phyloP scores from a whole-genome alignment of 2,113 vertebrate species.

The Procapra przewalskii region DNA sequence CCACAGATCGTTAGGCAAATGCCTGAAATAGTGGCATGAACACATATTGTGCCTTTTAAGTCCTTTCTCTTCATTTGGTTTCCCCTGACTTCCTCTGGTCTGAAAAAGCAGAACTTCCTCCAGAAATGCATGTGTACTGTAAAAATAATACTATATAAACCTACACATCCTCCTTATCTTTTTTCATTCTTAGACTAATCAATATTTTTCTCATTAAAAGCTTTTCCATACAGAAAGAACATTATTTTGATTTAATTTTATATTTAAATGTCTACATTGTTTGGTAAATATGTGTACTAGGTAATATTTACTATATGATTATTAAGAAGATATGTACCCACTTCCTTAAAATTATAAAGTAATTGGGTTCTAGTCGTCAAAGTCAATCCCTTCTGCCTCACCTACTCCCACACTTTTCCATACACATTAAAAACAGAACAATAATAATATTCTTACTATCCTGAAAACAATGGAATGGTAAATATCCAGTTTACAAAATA shows the following conservation, averaged over 20 bases:
- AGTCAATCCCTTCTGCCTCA: neutral
- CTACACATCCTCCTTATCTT: neutral
- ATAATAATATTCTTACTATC: neutral
- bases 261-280: neutral
- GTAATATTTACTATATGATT: neutral
- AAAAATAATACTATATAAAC: neutral
- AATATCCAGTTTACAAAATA: neutral
- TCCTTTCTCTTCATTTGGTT: neutral
- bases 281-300: neutral
- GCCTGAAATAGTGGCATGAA: slow-evolving; percentile 33
- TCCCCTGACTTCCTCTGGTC: neutral
- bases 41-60: neutral
- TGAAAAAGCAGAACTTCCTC: neutral
- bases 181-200: neutral
- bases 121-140: neutral
- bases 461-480: neutral
- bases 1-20: slow-evolving; percentile 44
- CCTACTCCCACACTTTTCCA: neutral
- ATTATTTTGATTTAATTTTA: neutral
- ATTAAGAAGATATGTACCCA: neutral
- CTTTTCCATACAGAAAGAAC: neutral
- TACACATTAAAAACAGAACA: neutral
- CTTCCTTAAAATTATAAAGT: neutral
- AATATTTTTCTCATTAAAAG: neutral
- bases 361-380: neutral